Evolutionary conservation across 2,888 invertebrate genomes (phyloP), one percentile per base, ranked within the genome.

Genomic region (Hemistola chrysoprasaria): DNA sequence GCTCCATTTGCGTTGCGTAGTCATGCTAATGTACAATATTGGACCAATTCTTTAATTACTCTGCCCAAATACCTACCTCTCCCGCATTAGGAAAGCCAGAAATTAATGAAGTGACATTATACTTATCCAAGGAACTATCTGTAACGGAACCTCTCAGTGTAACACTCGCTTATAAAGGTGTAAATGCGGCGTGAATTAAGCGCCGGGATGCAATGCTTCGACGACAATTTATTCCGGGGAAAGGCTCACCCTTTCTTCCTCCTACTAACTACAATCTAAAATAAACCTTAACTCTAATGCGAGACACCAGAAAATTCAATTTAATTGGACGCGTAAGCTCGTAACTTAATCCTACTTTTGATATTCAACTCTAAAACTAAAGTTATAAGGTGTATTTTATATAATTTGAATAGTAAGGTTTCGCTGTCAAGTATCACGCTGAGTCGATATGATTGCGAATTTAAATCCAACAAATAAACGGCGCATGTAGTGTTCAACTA

Each of bases 121-220:
- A n/a, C n/a, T n/a, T n/a, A n/a, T n/a, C n/a, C n/a, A n/a, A n/a
- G n/a, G n/a, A 29, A 20, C 8, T 20, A 5, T 1, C 8, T 3
- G n/a, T 7, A 27, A 5, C 7, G 20, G 1, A 29, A 16, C 9
- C 22, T n/a, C 37, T 35, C 50, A 56, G 63, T 81, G 61, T 66
- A 48, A 71, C 71, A 36, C 52, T 39, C 37, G 46, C 73, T 57
- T 62, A 52, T 8, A 31, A 48, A 78, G 77, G 82, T 79, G 83
- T 82, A 79, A 82, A 81, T 70, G 78, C 72, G 58, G 61, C 70
- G 74, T 78, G 75, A 82, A 77, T 80, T 81, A 81, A 78, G 70
- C 67, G 65, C 64, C 59, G 69, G 67, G 73, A 76, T 78, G 70
- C 73, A 4, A 16, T 16, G 16, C 4, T 3, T 16, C 78, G 73